Conservation (phyloP, 2,888 invertebrate genomes). For the Trachelus stipa region DNA sequence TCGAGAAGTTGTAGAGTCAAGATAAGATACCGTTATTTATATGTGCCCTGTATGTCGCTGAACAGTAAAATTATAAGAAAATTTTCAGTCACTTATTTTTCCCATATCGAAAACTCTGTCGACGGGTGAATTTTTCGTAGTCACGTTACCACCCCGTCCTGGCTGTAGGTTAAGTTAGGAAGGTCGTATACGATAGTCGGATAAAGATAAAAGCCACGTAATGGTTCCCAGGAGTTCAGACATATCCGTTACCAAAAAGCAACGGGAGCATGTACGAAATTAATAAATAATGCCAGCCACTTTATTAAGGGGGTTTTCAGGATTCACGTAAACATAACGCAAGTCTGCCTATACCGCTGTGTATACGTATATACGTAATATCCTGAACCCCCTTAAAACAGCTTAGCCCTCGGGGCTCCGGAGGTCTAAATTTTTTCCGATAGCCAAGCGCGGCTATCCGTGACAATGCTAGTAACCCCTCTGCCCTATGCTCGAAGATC, state of each 20-base stretch:
- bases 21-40: not conserved
- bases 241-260: not conserved
- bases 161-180: not conserved
- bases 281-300: slow-evolving; percentile 45
- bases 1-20: not conserved
- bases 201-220: not conserved
- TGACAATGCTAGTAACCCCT: not conserved
- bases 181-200: not conserved
- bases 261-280: slow-evolving; percentile 32
- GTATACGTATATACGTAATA: slow-evolving; percentile 26
- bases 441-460: not conserved
- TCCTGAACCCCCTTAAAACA: slow-evolving; percentile 24
- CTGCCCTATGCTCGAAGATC: slow-evolving; percentile 15
- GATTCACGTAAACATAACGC: slow-evolving; percentile 25
- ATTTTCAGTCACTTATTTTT: not conserved
- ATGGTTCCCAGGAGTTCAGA: not conserved
- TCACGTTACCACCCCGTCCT: not conserved
- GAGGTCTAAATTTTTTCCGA: slow-evolving; percentile 37
- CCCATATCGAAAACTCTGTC: not conserved
- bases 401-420: slow-evolving; percentile 37
- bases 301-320: slow-evolving; percentile 37
- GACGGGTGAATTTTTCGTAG: not conserved
- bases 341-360: slow-evolving; percentile 9
- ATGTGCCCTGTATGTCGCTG: not conserved
- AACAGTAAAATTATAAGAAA: not conserved